Conservation (phyloP, 2,888 invertebrate genomes). For the Oscheius sp. region DNA sequence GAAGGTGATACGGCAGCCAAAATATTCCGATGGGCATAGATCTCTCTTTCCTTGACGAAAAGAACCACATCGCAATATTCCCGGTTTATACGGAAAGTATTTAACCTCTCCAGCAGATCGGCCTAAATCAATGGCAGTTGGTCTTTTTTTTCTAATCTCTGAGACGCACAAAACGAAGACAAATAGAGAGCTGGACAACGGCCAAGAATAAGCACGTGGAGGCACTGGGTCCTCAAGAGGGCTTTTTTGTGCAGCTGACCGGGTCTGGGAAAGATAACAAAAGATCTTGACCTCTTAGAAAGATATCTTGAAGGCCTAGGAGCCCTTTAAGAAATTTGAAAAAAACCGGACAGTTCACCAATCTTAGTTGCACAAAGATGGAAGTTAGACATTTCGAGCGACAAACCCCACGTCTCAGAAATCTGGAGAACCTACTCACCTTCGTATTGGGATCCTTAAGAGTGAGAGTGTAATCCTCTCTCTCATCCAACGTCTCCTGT, state of each 20-base stretch:
- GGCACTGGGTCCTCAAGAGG: background rate
- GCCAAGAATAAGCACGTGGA: background rate
- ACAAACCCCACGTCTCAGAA: no score
- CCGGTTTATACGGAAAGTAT: slow-evolving; percentile 76
- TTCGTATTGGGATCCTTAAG: slow-evolving; percentile 57
- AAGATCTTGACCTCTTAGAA: no score
- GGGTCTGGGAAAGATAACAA: no score
- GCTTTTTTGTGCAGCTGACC: no score
- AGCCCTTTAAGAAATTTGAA: background rate
- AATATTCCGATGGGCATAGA: slow-evolving; percentile 77
- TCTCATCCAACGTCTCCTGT: slow-evolving; percentile 57
- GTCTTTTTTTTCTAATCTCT: no score
- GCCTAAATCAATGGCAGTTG: slow-evolving; percentile 53
- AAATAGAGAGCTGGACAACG: background rate
- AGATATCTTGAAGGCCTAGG: no score
- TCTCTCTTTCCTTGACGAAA: slow-evolving; percentile 80
- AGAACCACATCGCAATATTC: slow-evolving; percentile 87
- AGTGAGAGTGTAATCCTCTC: slow-evolving; percentile 56
- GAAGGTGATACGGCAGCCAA: slow-evolving; percentile 65
- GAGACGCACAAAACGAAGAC: background rate
- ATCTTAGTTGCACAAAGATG: no score
- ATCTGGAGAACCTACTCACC: slow-evolving; percentile 48
- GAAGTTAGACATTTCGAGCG: background rate
- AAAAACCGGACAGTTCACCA: background rate
- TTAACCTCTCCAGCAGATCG: slow-evolving; percentile 69